These are phyloP conservation scores for Beris chalybata DNA, from an alignment of 2,888 invertebrate species.

Conservation along the genomic window DNA sequence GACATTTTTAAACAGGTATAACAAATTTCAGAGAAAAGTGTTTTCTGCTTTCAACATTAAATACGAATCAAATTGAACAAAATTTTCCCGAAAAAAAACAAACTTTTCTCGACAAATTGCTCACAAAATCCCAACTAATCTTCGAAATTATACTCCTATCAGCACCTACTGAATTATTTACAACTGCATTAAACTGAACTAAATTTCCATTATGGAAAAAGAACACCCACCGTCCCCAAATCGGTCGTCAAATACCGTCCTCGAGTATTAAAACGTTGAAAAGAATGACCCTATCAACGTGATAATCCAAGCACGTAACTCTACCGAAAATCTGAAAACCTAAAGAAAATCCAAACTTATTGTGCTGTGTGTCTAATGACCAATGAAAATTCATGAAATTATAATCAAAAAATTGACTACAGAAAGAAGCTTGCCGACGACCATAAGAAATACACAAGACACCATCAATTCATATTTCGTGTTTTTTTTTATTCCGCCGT, in stretches of 20 bases:
- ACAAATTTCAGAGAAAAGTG: background rate
- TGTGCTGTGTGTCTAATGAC: conserved; percentile 15
- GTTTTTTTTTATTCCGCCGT: conserved; percentile 1
- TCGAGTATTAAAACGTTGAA: no score
- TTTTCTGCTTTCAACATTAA: background rate
- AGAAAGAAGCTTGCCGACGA: no score
- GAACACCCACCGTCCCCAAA: no score
- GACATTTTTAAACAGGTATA: background rate
- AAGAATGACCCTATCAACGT: conserved; percentile 13
- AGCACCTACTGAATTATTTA: no score
- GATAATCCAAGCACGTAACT: conserved; percentile 26
- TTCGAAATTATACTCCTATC: no score
- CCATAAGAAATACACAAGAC: conserved; percentile 3
- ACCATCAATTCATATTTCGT: conserved; percentile 2
- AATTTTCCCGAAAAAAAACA: background rate
- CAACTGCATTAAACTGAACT: no score
- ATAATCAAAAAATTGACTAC: conserved; percentile 22
- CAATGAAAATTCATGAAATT: conserved; percentile 33
- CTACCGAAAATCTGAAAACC: background rate
- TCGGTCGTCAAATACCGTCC: no score
- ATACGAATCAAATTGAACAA: background rate
- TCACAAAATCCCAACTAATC: no score
- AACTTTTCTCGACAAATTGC: background rate
- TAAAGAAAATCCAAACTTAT: no score
- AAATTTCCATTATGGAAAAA: no score